Base-by-base conservation (phyloP, 2,888 invertebrate genomes). In the Mimumesa dahlbomi region DNA sequence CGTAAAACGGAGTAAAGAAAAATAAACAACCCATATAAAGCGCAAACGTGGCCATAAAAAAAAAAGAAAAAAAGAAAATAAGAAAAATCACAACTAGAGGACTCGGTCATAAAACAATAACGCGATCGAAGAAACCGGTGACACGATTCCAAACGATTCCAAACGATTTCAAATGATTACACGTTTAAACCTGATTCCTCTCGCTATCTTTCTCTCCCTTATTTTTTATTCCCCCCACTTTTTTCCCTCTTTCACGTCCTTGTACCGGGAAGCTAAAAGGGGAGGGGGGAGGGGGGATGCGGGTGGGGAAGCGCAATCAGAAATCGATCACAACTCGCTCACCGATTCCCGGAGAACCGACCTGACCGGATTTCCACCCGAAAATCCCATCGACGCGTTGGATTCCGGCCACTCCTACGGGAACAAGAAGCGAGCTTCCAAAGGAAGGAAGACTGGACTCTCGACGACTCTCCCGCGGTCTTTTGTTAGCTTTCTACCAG, bases 251-350 rank as follows among this genome's bases (percentile, higher is more conserved):
- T 34, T 34, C 34, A 34, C n/a, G 9, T 40, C 16, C 40, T 40
- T 40, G 14, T 6, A 7, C 5, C 40, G 38, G 19, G 13, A n/a
- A 43, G 29, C 13, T 14, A 25, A 16, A 31, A 14, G n/a, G 40
- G 11, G 38, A 21, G 31, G 7, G 18, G 11, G 22, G 6, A 42
- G 22, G 25, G 6, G 19, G 29, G 22, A 61, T 29, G 48, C 43
- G 43, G 31, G 49, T 25, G 34, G n/a, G n/a, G n/a, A 36, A 71
- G 66, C 48, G 67, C 74, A 78, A 81, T 79, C 79, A 81, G 77
- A 82, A 81, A 82, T 82, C 81, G 75, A 81, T 82, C 73, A 76
- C 73, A 73, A 66, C 58, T 16, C 48, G 29, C 34, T 29, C 29
- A 16, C 29, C 50, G 63, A 67, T 67, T 29, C 21, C 29, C 1